A percentile compares a stretch with the other conserved stretches of the same genome.
phyloP scores from a whole-genome alignment of 2,888 invertebrate genomes.

The Xestia ashworthii region DNA sequence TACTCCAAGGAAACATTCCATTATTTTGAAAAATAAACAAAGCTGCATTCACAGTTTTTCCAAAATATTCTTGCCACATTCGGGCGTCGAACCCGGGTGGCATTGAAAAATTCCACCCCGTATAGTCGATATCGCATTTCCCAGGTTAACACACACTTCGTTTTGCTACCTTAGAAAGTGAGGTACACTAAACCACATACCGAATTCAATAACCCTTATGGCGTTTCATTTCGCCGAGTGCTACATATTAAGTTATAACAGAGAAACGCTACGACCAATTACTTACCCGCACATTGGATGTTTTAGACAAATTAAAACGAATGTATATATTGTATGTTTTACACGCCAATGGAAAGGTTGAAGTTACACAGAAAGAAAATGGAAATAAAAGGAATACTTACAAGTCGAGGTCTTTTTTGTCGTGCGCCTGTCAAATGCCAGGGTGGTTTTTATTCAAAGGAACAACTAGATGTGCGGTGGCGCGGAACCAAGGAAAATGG shows the following conservation, averaged over 20 bases:
- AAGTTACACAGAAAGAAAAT: conserved; percentile 18
- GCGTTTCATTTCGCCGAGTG: conserved; percentile 63
- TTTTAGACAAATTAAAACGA: conserved; percentile 64
- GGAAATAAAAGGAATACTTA: conserved; percentile 39
- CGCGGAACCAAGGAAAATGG: not conserved
- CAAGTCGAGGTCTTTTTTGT: conserved; percentile 2
- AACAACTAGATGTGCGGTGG: conserved; percentile 3
- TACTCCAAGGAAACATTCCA: too few relatives aligned
- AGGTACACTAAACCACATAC: conserved; percentile 43
- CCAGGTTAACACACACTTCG: not conserved
- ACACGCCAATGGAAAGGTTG: conserved; percentile 23
- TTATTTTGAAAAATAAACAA: too few relatives aligned
- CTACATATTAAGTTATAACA: conserved; percentile 31
- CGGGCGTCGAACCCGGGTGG: too few relatives aligned
- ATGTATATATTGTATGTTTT: conserved; percentile 27
- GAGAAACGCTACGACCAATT: conserved; percentile 60
- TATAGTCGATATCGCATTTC: not conserved
- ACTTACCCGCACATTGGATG: conserved; percentile 53
- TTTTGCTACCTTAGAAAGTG: not conserved
- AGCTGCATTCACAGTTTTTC: too few relatives aligned
- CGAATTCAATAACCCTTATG: conserved; percentile 59
- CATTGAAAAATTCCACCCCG: too few relatives aligned
- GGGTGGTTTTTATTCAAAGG: conserved; percentile 15
- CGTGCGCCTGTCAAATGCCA: conserved; percentile 8
- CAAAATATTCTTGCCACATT: too few relatives aligned